Percentiles rank a stretch among this genome's conserved stretches.
Evolutionary conservation across 2,797 vertebrate species (phyloP).

Genomic region (Australoheros facetus): DNA sequence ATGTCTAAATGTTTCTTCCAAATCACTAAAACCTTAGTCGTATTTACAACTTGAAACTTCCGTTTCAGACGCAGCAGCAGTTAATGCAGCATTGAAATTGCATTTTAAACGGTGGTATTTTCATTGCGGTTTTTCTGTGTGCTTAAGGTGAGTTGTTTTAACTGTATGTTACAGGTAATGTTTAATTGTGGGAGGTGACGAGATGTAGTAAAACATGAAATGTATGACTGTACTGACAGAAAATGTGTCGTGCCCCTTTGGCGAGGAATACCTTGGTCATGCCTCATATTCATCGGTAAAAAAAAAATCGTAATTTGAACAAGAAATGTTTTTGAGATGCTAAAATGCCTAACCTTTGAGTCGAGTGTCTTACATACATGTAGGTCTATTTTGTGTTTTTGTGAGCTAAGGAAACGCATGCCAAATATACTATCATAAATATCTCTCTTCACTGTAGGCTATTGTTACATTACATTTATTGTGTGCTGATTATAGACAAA

Average conservation of each 20-base stretch:
- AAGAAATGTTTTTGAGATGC: background rate
- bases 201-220: background rate
- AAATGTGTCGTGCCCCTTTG: background rate
- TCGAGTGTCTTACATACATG: background rate
- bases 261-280: background rate
- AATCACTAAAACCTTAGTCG: rapidly evolving
- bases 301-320: slow-evolving; percentile 8
- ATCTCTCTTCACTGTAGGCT: background rate
- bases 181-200: background rate
- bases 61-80: rapidly evolving
- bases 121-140: slow-evolving; percentile 58
- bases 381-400: background rate
- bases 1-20: rapidly evolving
- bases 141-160: slow-evolving; percentile 55
- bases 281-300: background rate
- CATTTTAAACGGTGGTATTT: slow-evolving; percentile 42
- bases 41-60: rapidly evolving
- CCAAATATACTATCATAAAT: background rate
- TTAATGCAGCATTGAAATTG: slow-evolving; percentile 54
- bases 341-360: background rate
- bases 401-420: background rate
- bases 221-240: background rate
- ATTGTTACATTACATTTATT: background rate
- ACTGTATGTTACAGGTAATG: slow-evolving; percentile 7
- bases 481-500: background rate